phyloP scores from a whole-genome alignment of 2,888 invertebrate species.

The Cyclophora albipunctata region DNA sequence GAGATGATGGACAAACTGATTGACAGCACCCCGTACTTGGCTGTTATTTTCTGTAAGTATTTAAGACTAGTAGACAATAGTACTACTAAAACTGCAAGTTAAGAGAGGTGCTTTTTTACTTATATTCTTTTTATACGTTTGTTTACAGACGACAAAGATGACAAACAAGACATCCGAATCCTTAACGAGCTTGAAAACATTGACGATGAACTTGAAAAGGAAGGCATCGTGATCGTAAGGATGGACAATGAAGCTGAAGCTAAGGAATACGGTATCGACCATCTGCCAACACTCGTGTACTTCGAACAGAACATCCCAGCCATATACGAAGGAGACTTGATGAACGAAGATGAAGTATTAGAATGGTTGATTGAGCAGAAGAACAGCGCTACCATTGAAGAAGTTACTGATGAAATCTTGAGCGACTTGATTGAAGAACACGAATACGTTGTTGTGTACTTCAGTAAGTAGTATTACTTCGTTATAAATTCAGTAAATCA shows the following conservation, averaged over 20 bases:
- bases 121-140: no score
- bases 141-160: conserved; percentile 88
- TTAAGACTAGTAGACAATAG: not conserved
- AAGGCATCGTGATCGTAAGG: conserved; percentile 92
- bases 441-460: conserved; percentile 95
- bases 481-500: no score
- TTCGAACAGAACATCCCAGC: conserved; percentile 95
- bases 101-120: not conserved
- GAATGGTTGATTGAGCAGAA: conserved; percentile 92
- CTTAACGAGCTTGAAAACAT: conserved; percentile 93
- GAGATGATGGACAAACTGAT: conserved; percentile 95
- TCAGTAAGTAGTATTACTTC: conserved; percentile 77
- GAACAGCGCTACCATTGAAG: conserved; percentile 93
- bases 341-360: conserved; percentile 94
- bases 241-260: conserved; percentile 93
- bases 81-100: not conserved
- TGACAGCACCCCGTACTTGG: conserved; percentile 85
- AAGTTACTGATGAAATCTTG: conserved; percentile 94
- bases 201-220: conserved; percentile 91
- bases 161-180: conserved; percentile 90
- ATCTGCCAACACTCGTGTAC: conserved; percentile 89
- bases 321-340: conserved; percentile 91
- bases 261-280: conserved; percentile 92
- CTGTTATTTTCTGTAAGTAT: conserved; percentile 92
- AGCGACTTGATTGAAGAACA: conserved; percentile 89